Evolutionary conservation across 92 coral and sea anemone genomes (phyloP), one percentile per base, ranked within the genome.

Genomic region (Porites cylindrica): DNA sequence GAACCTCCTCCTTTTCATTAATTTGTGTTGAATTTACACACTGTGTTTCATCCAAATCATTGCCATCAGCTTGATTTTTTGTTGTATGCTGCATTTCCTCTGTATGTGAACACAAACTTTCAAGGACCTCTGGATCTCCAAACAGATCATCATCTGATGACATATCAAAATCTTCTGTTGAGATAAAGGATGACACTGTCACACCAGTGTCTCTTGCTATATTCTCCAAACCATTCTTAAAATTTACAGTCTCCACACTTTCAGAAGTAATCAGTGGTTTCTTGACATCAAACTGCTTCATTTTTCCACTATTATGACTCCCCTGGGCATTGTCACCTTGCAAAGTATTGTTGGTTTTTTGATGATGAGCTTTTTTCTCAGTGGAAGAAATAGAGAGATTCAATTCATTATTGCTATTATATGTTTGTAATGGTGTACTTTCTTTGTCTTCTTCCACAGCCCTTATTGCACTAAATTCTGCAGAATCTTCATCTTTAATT

Each of bases 131-230:
- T 18, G 70, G 80, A 72, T 83, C 80, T 20, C 72, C 80, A 83
- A 83, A 83, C 87, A 83, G 63, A 51, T 83, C 80, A 3, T 83
- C 87, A 72, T 83, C 87, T n/a, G 80, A 83, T 1, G 63, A 83
- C 80, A 72, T 60, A 10, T 73, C 80, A 83, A 83, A 72, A 47
- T 50, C 61, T 20, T 72, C 87, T 11, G 61, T 59, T 51, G 61
- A 51, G 2, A 21, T 20, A 72, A 60, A 21, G 10, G 53, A 24
- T 21, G 26, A 4, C 47, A 38, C 47, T 38, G 47, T 16, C 21
- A 60, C 19, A 20, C 11, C 43, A 38, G 7, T 61, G 17, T 76
- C 61, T 76, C 32, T 76, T 26, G 11, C 18, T 60, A 51, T 26
- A 77, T 6, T 60, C n/a, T 26, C 51, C 8, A 24, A 13, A 60